Conservation (phyloP, 1,140 invertebrate genomes). For the Macrobrachium rosenbergii region DNA sequence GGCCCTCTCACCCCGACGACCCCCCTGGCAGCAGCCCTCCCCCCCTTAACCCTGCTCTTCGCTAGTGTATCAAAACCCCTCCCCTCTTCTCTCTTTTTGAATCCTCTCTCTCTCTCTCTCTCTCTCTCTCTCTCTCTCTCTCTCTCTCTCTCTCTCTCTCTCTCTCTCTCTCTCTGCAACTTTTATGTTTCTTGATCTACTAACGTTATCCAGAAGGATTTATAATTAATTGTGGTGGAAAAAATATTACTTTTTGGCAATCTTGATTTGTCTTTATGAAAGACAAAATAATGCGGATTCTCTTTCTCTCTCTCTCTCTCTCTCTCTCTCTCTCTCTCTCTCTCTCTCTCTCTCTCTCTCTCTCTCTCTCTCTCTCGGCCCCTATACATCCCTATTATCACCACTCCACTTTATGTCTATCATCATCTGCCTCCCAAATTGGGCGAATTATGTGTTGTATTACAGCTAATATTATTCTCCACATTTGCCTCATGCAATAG, state of each 20-base stretch:
- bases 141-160: constrained; percentile 1
- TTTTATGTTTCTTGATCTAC: background rate
- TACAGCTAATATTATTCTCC: too few relatives aligned
- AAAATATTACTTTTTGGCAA: too few relatives aligned
- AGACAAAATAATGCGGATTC: too few relatives aligned
- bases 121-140: constrained; percentile 1
- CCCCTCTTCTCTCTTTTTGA: constrained; percentile 1
- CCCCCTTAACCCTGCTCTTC: background rate
- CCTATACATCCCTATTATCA: background rate
- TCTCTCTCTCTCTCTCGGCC: background rate
- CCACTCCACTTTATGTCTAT: background rate
- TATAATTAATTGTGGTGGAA: too few relatives aligned
- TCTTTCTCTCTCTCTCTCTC: too few relatives aligned
- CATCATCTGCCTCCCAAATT: too few relatives aligned
- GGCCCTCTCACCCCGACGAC: background rate
- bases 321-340: constrained; percentile 5
- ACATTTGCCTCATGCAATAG: too few relatives aligned
- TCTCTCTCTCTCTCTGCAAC: constrained; percentile 9
- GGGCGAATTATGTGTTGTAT: too few relatives aligned
- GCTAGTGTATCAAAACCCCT: background rate
- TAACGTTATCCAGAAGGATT: too few relatives aligned
- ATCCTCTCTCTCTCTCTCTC: constrained; percentile 28
- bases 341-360: constrained; percentile 15
- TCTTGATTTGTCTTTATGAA: too few relatives aligned
- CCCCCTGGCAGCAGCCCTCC: background rate